Evolutionary conservation across 2,888 invertebrate species (phyloP).

Genomic region (Aphidoletes aphidimyza): DNA sequence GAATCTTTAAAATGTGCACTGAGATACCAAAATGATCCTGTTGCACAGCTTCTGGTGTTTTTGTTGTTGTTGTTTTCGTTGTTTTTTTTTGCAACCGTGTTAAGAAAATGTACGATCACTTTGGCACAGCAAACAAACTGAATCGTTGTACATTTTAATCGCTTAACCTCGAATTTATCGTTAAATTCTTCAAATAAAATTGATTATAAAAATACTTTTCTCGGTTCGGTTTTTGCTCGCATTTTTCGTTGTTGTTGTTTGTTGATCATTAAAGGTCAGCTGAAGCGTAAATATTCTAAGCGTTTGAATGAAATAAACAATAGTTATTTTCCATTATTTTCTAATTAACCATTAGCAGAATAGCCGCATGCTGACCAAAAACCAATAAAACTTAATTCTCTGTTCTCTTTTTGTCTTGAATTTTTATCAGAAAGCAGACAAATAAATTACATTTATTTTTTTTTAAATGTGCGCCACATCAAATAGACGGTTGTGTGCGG

Average conservation of each 20-base stretch:
- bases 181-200: conserved; percentile 3
- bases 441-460: not conserved
- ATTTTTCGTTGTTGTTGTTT: not conserved
- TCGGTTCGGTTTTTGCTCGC: not conserved
- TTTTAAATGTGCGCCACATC: not conserved
- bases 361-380: no score
- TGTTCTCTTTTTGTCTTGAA: not conserved
- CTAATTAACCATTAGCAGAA: not conserved
- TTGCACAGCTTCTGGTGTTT: not conserved
- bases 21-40: not conserved
- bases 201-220: not conserved
- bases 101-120: not conserved
- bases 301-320: not conserved
- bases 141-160: not conserved
- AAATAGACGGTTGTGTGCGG: not conserved
- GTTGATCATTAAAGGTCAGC: not conserved
- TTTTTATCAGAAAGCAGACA: not conserved
- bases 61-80: not conserved
- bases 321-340: not conserved
- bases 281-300: not conserved
- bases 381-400: not conserved
- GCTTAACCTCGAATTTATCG: not conserved
- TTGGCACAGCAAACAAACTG: not conserved
- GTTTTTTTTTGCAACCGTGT: not conserved
- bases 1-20: conserved; percentile 10